A percentile compares a stretch with the other conserved stretches of the same genome.
Evolutionary conservation across 2,797 vertebrate species (phyloP).

Genomic region (Takifugu rubripes): DNA sequence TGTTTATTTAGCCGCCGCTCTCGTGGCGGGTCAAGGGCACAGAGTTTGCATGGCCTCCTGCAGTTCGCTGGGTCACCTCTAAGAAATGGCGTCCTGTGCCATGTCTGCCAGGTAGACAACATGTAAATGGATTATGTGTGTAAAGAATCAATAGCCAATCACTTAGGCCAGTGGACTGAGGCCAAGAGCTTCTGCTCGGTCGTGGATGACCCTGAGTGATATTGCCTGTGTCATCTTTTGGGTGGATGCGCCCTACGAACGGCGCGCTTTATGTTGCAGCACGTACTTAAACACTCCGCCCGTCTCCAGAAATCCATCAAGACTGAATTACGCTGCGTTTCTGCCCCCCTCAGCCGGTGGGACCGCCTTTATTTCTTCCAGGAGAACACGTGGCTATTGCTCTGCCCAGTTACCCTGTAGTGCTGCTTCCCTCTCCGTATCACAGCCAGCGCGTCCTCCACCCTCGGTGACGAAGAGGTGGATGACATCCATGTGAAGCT

Average conservation of each 20-base stretch:
- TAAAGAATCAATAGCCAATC: slow-evolving; percentile 76
- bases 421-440: slow-evolving; percentile 31
- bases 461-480: slow-evolving; percentile 29
- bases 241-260: slow-evolving; percentile 21
- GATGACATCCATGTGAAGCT: slow-evolving; percentile 7
- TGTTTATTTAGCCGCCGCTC: no score
- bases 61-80: slow-evolving; percentile 64
- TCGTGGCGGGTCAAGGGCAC: no score
- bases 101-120: slow-evolving; percentile 43
- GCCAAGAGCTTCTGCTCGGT: slow-evolving; percentile 45
- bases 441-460: slow-evolving; percentile 49
- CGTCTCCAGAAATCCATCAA: slow-evolving; percentile 54
- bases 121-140: slow-evolving; percentile 75
- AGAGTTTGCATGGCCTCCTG: no score
- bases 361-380: background rate
- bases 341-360: slow-evolving; percentile 39
- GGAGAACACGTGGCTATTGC: slow-evolving; percentile 21
- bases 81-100: slow-evolving; percentile 35
- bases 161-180: slow-evolving; percentile 64
- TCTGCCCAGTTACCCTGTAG: slow-evolving; percentile 12
- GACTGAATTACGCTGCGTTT: slow-evolving; percentile 54
- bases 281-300: slow-evolving; percentile 38
- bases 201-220: slow-evolving; percentile 31
- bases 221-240: slow-evolving; percentile 27
- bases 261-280: slow-evolving; percentile 4